Evolutionary conservation across 2,888 invertebrate species (phyloP).

Genomic region (Phengaris alcon): DNA sequence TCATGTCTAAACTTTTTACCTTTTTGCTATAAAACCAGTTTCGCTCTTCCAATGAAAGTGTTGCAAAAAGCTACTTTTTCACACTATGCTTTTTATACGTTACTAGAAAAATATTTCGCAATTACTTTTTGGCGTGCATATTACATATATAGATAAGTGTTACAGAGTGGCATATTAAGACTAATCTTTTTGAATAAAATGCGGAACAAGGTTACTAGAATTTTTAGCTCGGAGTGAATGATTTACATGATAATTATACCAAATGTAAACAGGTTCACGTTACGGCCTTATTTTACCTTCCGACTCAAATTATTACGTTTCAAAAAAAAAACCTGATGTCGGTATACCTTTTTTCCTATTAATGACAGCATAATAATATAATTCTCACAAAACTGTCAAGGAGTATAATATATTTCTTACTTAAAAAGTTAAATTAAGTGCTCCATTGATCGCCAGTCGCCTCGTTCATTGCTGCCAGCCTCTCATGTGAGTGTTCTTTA

Average conservation of each 20-base stretch:
- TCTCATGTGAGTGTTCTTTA: constrained; percentile 25
- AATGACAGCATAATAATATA: neutral
- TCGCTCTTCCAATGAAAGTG: constrained; percentile 54
- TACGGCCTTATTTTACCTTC: neutral
- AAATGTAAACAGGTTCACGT: constrained; percentile 22
- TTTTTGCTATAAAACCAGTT: constrained; percentile 72
- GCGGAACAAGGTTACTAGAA: constrained; percentile 12
- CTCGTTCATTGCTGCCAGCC: neutral
- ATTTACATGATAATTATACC: neutral
- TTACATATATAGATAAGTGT: neutral
- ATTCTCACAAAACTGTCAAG: neutral
- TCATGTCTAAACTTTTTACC: constrained; percentile 69
- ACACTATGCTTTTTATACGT: constrained; percentile 52
- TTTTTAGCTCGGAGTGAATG: neutral
- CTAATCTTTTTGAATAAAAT: neutral
- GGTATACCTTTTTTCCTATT: neutral
- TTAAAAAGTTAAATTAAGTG: neutral
- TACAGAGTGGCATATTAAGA: neutral
- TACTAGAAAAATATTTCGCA: constrained; percentile 35
- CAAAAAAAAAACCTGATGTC: neutral
- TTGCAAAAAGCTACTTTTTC: constrained; percentile 56
- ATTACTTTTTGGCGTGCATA: neutral
- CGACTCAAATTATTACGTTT: neutral
- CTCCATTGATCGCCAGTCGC: neutral
- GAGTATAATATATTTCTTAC: neutral